Conservation (phyloP, 2,888 invertebrate genomes). For the Tryphoninae sp. region DNA sequence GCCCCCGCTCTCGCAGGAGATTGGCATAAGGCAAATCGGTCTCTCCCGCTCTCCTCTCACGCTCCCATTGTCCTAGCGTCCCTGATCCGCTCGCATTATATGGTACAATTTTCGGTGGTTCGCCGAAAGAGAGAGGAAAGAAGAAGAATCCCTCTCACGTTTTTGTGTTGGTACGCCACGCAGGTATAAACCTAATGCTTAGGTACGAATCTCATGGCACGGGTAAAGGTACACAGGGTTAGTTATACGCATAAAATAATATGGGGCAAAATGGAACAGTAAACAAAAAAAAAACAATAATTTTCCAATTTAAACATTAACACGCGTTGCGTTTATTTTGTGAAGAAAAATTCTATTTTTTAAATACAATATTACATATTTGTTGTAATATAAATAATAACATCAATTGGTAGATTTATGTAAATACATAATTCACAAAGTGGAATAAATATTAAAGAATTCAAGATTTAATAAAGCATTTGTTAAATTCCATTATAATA, state of each 20-base stretch:
- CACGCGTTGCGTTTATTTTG: neutral
- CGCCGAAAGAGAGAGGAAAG: conserved; percentile 49
- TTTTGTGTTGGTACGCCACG: conserved; percentile 39
- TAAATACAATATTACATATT: too few relatives aligned
- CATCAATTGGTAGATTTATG: too few relatives aligned
- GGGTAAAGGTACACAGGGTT: conserved; percentile 3
- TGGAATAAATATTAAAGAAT: too few relatives aligned
- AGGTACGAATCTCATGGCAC: conserved; percentile 27
- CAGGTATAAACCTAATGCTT: conserved; percentile 55
- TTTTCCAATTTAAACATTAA: neutral
- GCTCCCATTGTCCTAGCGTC: conserved; percentile 72
- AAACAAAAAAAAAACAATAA: neutral
- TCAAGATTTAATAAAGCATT: too few relatives aligned
- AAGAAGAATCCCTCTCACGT: conserved; percentile 56
- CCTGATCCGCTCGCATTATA: conserved; percentile 75
- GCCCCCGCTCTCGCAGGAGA: conserved; percentile 73
- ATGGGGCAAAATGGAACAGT: neutral
- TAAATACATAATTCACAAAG: too few relatives aligned
- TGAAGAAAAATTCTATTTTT: too few relatives aligned
- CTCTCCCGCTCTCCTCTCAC: conserved; percentile 60
- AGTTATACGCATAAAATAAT: conserved; percentile 21
- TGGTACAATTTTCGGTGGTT: conserved; percentile 79
- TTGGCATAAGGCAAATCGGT: conserved; percentile 81
- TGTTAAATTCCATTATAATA: too few relatives aligned
- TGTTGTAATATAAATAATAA: too few relatives aligned